phyloP scores from a whole-genome alignment of 2,797 vertebrate genomes.

The Myripristis murdjan region DNA sequence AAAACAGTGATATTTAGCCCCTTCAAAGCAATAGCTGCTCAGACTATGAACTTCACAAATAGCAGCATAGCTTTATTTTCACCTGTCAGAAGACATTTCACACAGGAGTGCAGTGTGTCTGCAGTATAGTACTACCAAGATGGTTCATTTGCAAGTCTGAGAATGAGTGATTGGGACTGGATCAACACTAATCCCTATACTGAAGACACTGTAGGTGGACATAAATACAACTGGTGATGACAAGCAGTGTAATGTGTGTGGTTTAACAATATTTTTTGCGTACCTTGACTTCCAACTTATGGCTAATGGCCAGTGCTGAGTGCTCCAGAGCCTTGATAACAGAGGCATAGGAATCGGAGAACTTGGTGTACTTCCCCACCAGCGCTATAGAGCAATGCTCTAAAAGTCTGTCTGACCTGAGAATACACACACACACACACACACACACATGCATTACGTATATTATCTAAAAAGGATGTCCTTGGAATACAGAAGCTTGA shows the following conservation, averaged over 20 bases:
- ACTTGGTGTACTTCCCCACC: slow-evolving; percentile 97
- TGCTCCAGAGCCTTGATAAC: slow-evolving; percentile 97
- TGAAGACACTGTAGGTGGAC: not conserved
- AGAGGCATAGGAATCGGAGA: slow-evolving; percentile 95
- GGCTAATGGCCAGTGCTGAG: slow-evolving; percentile 94
- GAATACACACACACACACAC: not conserved
- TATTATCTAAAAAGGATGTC: not conserved
- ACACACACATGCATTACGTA: not conserved
- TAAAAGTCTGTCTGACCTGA: slow-evolving; percentile 92
- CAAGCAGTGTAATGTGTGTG: not conserved
- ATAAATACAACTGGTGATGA: not conserved
- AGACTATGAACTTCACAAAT: too few relatives aligned
- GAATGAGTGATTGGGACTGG: too few relatives aligned
- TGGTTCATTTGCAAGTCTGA: too few relatives aligned
- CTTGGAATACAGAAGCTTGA: too few relatives aligned
- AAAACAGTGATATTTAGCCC: too few relatives aligned
- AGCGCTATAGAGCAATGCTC: slow-evolving; percentile 94
- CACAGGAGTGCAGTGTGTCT: too few relatives aligned
- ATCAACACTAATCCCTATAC: too few relatives aligned
- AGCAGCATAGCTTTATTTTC: too few relatives aligned
- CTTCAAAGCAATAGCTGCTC: too few relatives aligned
- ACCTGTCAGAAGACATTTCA: too few relatives aligned
- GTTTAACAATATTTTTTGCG: not conserved
- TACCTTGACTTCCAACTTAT: slow-evolving; percentile 96
- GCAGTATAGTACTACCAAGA: too few relatives aligned